Base-by-base conservation (phyloP, 2,113 vertebrate genomes). In the Reinhardtius hippoglossoides region DNA sequence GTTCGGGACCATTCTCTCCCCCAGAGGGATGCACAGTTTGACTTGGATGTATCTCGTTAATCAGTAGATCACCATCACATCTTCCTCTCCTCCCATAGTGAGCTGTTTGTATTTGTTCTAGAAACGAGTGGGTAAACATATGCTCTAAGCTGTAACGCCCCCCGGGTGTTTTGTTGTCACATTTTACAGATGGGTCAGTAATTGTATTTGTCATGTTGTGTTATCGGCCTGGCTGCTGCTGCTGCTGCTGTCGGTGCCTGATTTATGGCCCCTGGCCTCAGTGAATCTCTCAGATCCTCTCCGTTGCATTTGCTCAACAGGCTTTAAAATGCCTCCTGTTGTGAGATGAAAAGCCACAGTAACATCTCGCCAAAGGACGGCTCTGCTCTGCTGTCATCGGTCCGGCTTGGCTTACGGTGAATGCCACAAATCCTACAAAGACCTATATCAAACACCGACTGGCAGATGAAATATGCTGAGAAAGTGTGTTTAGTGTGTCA, bases 291-390 rank as follows among this genome's bases (percentile, higher is more conserved):
- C 74, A 59, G 57, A 79, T 75, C 67, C 65, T 55, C 78, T 71
- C 50, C 44, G 44, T 40, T 81, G 82, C 87, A 87, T 90, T 92
- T 92, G 79, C 76, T 87, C 85, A 63, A 60, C 68, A 57, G 82
- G 66, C 86, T 78, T 87, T 78, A 69, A 20, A 70, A 82, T 70
- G 82, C 67, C 71, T 86, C 87, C 89, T 77, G 81, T 67, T 81
- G 87, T 63, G 80, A 84, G 82, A 87, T 77, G 54, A 85, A 50
- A 82, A 88, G 74, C 31, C 31, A 21, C 64, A 16, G 74, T 23
- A 58, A 37, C 70, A 56, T 73, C 79, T 50, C 50, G 31, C 50
- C 46, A 42, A 42, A 42, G 56, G 1, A 46, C 57, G 15, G 59
- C 50, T 74, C 71, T 71, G 57, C 52, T 77, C 65, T 65, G 40